phyloP scores from a whole-genome alignment of 2,797 vertebrate species.

The Scolopax rusticola region DNA sequence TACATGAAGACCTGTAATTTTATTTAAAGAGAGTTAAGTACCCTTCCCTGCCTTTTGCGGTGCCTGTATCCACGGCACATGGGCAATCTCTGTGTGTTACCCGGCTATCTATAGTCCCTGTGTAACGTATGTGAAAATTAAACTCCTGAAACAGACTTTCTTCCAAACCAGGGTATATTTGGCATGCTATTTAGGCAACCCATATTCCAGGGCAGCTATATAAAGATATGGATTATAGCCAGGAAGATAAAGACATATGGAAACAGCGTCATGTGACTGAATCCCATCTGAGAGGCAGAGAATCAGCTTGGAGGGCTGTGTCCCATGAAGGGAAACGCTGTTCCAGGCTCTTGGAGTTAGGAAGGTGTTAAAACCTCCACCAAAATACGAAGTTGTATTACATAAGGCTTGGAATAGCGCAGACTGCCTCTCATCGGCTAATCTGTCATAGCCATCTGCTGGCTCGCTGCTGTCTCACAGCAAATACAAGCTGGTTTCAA shows the following conservation, averaged over 20 bases:
- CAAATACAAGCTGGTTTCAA: not conserved
- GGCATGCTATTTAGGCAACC: not conserved
- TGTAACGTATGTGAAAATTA: not conserved
- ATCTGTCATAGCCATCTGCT: conserved; percentile 58
- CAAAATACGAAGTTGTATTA: not conserved
- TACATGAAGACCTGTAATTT: not conserved
- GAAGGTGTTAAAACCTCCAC: conserved; percentile 25
- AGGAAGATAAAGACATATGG: not conserved
- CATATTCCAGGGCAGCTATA: not conserved
- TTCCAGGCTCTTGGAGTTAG: not conserved
- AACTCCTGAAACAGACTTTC: not conserved
- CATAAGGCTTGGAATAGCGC: not conserved
- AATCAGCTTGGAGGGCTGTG: rapidly evolving
- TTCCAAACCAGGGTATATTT: not conserved
- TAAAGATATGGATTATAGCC: not conserved
- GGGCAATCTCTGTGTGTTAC: not conserved
- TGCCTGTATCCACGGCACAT: not conserved
- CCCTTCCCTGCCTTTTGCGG: not conserved
- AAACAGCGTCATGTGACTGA: not conserved
- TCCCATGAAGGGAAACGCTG: not conserved
- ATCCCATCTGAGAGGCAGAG: not conserved
- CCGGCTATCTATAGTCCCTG: not conserved
- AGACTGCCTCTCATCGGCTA: not conserved
- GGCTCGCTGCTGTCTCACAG: conserved; percentile 20
- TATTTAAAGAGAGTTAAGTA: not conserved